phyloP scores from a whole-genome alignment of 2,113 vertebrate genomes.

The Prunella himalayana region DNA sequence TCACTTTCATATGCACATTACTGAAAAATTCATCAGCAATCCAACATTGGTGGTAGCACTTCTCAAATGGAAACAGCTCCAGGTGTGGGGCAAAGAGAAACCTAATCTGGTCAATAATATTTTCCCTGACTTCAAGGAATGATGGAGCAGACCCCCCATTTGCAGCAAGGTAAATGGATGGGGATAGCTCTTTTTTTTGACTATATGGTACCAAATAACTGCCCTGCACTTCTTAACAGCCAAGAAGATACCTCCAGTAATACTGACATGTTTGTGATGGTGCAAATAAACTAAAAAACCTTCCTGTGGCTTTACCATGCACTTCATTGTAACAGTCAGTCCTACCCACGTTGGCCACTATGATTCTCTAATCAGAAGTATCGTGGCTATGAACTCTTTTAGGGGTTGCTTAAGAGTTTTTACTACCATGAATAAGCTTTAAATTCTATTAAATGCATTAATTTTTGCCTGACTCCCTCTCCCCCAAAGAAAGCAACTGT shows the following conservation, averaged over 20 bases:
- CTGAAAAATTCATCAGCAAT: background rate
- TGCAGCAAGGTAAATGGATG: background rate
- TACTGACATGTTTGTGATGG: background rate
- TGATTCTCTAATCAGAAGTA: background rate
- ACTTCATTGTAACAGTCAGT: background rate
- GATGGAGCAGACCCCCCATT: background rate
- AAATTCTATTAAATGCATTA: background rate
- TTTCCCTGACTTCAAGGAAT: background rate
- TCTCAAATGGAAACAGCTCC: background rate
- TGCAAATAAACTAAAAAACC: background rate
- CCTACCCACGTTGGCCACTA: accelerated
- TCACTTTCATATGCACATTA: background rate
- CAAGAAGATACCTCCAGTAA: background rate
- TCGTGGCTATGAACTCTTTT: accelerated
- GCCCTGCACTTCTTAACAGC: background rate
- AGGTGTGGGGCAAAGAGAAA: background rate
- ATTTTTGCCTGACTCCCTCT: background rate
- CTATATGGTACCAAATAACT: background rate
- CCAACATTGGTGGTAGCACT: background rate
- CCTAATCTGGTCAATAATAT: accelerated
- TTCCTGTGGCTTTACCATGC: background rate
- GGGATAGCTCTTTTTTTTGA: background rate
- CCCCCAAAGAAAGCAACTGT: background rate
- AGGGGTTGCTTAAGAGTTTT: accelerated
- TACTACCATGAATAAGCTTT: background rate